Conservation (phyloP, 2,888 invertebrate genomes). For the Agonopterix alstromeriana region DNA sequence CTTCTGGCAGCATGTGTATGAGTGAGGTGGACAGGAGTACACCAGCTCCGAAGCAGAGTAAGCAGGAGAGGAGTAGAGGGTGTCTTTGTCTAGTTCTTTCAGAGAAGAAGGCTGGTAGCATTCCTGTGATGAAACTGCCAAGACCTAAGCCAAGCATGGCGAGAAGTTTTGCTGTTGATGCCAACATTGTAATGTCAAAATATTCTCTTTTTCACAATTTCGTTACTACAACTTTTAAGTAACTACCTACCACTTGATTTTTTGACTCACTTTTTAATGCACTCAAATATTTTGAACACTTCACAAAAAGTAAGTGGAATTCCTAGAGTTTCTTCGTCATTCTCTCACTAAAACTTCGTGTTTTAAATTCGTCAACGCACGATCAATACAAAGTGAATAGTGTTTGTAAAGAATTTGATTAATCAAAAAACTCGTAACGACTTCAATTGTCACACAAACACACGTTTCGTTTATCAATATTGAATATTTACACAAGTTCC, state of each 20-base stretch:
- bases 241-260: too few relatives aligned
- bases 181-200: constrained; percentile 52
- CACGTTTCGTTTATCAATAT: not conserved
- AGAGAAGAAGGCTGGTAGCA: constrained; percentile 81
- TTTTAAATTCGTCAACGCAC: too few relatives aligned
- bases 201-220: not conserved
- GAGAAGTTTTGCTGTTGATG: constrained; percentile 77
- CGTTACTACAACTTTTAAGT: too few relatives aligned
- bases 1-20: constrained; percentile 89
- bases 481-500: not conserved
- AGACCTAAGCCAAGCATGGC: constrained; percentile 81
- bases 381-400: too few relatives aligned
- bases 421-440: too few relatives aligned
- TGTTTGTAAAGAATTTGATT: too few relatives aligned
- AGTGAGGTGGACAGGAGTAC: constrained; percentile 86
- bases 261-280: too few relatives aligned
- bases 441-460: not conserved
- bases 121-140: constrained; percentile 82
- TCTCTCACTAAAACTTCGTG: too few relatives aligned
- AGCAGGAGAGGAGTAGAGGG: constrained; percentile 80
- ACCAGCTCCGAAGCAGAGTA: constrained; percentile 89
- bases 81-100: constrained; percentile 73
- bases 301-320: too few relatives aligned
- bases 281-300: too few relatives aligned
- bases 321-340: too few relatives aligned